Evolutionary conservation across 2,888 invertebrate genomes (phyloP).

Genomic region (Xylocampa areola): DNA sequence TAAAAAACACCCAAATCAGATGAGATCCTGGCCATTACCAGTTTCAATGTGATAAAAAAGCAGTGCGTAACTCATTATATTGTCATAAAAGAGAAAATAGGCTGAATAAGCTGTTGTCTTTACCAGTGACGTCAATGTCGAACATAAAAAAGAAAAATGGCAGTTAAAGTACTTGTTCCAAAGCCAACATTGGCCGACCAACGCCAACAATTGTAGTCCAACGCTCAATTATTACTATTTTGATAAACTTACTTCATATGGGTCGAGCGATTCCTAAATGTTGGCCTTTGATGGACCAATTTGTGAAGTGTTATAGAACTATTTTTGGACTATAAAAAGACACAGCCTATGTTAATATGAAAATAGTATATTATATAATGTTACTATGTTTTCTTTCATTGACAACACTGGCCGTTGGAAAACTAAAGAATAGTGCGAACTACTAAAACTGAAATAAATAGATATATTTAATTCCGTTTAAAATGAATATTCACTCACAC

Average conservation of each 20-base stretch:
- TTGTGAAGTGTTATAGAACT: constrained; percentile 2
- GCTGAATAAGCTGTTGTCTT: constrained; percentile 21
- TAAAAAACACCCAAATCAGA: constrained; percentile 46
- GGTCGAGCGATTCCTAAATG: constrained; percentile 13
- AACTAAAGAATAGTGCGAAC: constrained; percentile 25
- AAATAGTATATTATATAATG: constrained; percentile 12
- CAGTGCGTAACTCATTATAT: constrained; percentile 31
- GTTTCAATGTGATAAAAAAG: constrained; percentile 52
- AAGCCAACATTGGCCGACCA: constrained; percentile 24
- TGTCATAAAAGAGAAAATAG: constrained; percentile 22
- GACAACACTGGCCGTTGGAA: constrained; percentile 48
- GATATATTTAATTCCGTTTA: constrained; percentile 18
- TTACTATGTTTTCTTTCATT: constrained; percentile 13
- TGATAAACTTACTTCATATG: constrained; percentile 39
- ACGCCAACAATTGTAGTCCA: constrained; percentile 16
- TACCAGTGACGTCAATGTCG: constrained; percentile 53
- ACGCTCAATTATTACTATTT: constrained; percentile 25
- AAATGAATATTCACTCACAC: constrained; percentile 29
- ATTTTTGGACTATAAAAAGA: constrained; percentile 35
- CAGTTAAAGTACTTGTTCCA: neutral
- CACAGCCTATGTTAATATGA: constrained; percentile 45
- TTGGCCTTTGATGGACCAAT: constrained; percentile 18
- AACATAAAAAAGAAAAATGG: constrained; percentile 10
- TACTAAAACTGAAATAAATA: constrained; percentile 31
- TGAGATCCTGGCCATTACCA: constrained; percentile 58